phyloP scores from a whole-genome alignment of 2,113 vertebrate genomes.

The Ardeotis arabs region DNA sequence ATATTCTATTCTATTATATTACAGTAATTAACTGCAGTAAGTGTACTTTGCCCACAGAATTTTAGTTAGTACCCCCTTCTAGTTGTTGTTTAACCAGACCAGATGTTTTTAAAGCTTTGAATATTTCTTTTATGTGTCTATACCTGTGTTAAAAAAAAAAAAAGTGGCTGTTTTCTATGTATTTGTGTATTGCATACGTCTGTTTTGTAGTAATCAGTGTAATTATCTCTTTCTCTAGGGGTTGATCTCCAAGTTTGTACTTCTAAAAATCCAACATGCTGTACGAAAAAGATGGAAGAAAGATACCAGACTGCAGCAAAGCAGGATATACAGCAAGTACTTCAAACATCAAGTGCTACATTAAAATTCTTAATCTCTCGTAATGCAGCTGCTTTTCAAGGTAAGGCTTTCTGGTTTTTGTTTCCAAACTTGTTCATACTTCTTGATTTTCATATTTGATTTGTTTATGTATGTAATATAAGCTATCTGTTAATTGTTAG shows the following conservation, averaged over 20 bases:
- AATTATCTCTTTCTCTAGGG: conserved; percentile 69
- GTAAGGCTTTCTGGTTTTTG: conserved; percentile 68
- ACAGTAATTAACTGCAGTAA: neutral
- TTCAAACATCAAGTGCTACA: conserved; percentile 82
- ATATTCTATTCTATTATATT: neutral
- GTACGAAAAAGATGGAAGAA: conserved; percentile 90
- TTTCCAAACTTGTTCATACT: neutral
- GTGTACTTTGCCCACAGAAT: neutral
- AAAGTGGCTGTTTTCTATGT: neutral
- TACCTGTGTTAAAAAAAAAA: neutral
- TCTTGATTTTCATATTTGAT: neutral
- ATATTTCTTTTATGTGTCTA: neutral
- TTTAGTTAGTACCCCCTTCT: neutral
- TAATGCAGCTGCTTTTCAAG: conserved; percentile 89
- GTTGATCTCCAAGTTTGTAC: conserved; percentile 86
- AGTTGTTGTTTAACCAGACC: neutral
- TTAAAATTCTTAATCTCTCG: conserved; percentile 84
- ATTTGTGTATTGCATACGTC: neutral
- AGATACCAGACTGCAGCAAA: conserved; percentile 81
- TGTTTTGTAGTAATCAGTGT: neutral
- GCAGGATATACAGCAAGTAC: conserved; percentile 83
- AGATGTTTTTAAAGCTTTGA: neutral
- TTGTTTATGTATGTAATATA: neutral
- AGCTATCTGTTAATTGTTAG: neutral
- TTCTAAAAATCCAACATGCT: conserved; percentile 83